These are phyloP conservation scores for Microplitis demolitor DNA, from an alignment of 1,140 invertebrate genomes.

Conservation along the genomic window DNA sequence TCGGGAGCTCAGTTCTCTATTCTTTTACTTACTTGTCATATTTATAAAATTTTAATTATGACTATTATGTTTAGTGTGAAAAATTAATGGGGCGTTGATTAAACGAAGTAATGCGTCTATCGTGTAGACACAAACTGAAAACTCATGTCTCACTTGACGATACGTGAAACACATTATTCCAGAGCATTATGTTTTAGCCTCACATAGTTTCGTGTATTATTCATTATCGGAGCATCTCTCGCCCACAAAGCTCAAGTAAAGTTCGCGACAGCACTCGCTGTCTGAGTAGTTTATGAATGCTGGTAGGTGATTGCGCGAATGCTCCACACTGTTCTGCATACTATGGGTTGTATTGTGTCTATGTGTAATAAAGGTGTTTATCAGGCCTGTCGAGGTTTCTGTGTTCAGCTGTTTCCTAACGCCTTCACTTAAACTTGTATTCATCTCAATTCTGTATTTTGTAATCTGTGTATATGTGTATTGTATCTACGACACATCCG, in stretches of 20 bases:
- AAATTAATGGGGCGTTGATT: too few relatives aligned
- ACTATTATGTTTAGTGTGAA: too few relatives aligned
- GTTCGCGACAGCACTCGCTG: conserved; percentile 35
- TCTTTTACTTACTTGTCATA: too few relatives aligned
- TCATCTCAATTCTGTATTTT: too few relatives aligned
- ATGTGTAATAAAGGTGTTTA: conserved; percentile 32
- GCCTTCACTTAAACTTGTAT: background rate
- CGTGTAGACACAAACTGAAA: background rate
- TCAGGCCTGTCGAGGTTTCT: conserved; percentile 26
- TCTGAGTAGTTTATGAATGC: conserved; percentile 47
- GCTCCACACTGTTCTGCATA: background rate
- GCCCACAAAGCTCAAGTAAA: conserved; percentile 29
- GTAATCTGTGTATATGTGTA: too few relatives aligned
- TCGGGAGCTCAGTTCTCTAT: too few relatives aligned
- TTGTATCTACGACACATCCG: background rate
- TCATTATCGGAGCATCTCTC: conserved; percentile 34
- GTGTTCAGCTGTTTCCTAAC: conserved; percentile 7
- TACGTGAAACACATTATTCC: conserved; percentile 3
- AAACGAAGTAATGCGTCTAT: too few relatives aligned
- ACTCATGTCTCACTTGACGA: background rate
- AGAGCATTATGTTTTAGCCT: background rate
- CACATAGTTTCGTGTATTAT: conserved; percentile 29
- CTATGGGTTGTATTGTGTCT: too few relatives aligned
- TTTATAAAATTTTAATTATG: too few relatives aligned
- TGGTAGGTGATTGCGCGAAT: conserved; percentile 34